Evolutionary conservation across 2,888 invertebrate species (phyloP).

Genomic region (Orthosia gothica): DNA sequence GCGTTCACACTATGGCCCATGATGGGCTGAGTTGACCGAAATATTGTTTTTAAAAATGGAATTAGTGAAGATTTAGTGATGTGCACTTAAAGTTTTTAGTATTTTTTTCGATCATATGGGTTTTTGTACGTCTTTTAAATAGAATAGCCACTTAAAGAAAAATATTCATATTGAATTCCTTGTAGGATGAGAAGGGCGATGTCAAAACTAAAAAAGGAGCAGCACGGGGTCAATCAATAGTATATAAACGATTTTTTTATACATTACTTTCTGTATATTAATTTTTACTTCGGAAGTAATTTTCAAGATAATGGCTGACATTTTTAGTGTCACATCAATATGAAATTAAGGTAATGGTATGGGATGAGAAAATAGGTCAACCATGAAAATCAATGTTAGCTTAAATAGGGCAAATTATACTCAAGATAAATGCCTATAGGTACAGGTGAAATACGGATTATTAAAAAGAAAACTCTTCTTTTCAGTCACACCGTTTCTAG

Average conservation of each 20-base stretch:
- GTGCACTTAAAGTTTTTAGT: too few relatives aligned
- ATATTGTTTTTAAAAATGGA: constrained; percentile 29
- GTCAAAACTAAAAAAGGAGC: neutral
- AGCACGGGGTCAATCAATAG: neutral
- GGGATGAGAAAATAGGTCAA: constrained; percentile 12
- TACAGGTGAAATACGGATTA: neutral
- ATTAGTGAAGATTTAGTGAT: constrained; percentile 2
- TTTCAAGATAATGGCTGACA: neutral
- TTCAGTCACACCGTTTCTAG: neutral
- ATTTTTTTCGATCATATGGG: too few relatives aligned
- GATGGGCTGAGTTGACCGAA: constrained; percentile 17
- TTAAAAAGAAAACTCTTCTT: neutral
- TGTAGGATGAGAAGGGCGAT: neutral
- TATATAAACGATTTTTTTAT: neutral
- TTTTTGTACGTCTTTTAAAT: too few relatives aligned
- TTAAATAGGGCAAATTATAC: neutral
- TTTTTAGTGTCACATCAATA: neutral
- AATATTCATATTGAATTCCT: too few relatives aligned
- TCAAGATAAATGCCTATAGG: neutral
- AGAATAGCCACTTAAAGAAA: too few relatives aligned
- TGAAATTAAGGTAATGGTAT: neutral
- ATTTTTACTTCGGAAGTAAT: neutral
- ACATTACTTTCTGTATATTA: too few relatives aligned
- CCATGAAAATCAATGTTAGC: neutral
- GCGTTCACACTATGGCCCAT: constrained; percentile 18